A percentile compares a stretch with the other conserved stretches of the same genome.
Evolutionary conservation across 1,140 invertebrate species (phyloP).

Genomic region (Bathynomus jamesi): DNA sequence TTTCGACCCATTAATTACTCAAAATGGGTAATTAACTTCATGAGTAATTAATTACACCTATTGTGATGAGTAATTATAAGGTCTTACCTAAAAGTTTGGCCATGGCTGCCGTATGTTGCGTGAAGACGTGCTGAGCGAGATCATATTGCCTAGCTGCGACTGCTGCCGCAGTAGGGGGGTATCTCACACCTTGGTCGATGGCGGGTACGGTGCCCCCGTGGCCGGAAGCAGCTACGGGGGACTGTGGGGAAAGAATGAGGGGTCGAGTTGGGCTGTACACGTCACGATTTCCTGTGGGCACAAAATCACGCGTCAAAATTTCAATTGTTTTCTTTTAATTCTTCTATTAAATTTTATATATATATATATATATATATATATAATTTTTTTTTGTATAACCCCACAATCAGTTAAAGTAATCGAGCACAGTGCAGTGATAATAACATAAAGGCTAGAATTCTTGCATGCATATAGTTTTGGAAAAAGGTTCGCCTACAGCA

Average conservation of each 20-base stretch:
- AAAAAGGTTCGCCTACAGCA: too few relatives aligned
- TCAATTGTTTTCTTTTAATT: too few relatives aligned
- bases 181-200: constrained; percentile 15
- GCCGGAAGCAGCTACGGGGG: constrained; percentile 1
- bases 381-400: background rate
- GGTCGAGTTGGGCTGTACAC: constrained; percentile 26
- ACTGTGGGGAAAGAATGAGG: constrained; percentile 18
- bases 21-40: too few relatives aligned
- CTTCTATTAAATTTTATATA: too few relatives aligned
- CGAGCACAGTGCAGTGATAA: too few relatives aligned
- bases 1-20: too few relatives aligned
- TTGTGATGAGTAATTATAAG: background rate
- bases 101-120: constrained; percentile 78
- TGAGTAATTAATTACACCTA: too few relatives aligned
- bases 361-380: background rate
- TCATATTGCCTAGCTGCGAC: constrained; percentile 61
- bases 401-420: too few relatives aligned
- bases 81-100: constrained; percentile 71
- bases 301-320: too few relatives aligned
- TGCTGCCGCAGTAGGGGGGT: constrained; percentile 22
- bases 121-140: constrained; percentile 74
- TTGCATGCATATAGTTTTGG: too few relatives aligned
- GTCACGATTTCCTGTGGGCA: constrained; percentile 25
- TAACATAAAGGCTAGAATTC: too few relatives aligned
- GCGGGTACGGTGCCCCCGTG: constrained; percentile 10